Base-by-base conservation (phyloP, 2,113 vertebrate genomes). In the Gambusia affinis region DNA sequence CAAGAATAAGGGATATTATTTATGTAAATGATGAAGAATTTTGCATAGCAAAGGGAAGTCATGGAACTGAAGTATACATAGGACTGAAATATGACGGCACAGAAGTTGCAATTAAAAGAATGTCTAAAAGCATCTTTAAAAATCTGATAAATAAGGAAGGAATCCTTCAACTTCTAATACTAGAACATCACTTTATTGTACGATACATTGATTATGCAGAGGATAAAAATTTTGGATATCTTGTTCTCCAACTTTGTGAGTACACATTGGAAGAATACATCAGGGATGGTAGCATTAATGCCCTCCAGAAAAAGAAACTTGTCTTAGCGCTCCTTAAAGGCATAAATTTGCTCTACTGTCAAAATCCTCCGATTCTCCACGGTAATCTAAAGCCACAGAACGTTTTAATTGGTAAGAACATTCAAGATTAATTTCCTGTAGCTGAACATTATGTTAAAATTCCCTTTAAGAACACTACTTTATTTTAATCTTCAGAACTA, bases 341-440 rank as follows among this genome's bases (percentile, higher is more conserved):
- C 63, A 63, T 94, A 65, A 70, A 1, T 0, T 85, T 83, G 15
- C 88, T 94, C 80, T 92, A 92, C 35, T 60, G 54, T 64, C 24
- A 12, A 4, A 28, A 37, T 3, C 80, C 82, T 42, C 83, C 64
- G 47, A 85, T 92, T 61, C 73, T 94, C 0, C 92, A 93, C 2
- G 75, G 90, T 2, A 90, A 94, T 70, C 78, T 94, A n/a, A 94
- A 92, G 83, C 92, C 93, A 4, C 90, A 91, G 72, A 94, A 93
- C 39, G 83, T 94, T 72, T 60, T 93, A 54, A 93, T 92, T 3
- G 91, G 92, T 94, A 84, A 80, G 82, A 62, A 1, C 35, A 1
- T 0, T 51, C 30, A 4, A 70, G 2, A 39, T 27, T 54, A 5
- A 24, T 54, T 54, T 24, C 7, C 22, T 54, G 22, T 7, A 54